A percentile compares a stretch with the other conserved stretches of the same genome.
These are phyloP conservation scores for Drosophila limbata DNA, from an alignment of 2,888 invertebrate genomes.

Conservation along the genomic window DNA sequence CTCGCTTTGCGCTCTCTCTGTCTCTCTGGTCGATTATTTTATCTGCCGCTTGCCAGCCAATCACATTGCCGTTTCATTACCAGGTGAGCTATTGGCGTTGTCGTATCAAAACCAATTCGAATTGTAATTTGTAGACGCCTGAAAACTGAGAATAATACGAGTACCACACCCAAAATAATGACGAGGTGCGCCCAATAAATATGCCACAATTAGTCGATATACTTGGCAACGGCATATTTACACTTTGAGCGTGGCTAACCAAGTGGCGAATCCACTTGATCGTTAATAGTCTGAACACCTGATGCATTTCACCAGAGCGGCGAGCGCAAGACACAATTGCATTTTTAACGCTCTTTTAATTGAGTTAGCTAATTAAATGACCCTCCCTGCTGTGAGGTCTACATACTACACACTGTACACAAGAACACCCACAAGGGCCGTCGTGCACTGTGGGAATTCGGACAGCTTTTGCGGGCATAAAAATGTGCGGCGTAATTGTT, in stretches of 20 bases:
- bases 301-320: conserved; percentile 41
- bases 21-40: conserved; percentile 68
- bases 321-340: conserved; percentile 49
- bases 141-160: conserved; percentile 21
- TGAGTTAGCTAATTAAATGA: conserved; percentile 77
- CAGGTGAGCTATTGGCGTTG: conserved; percentile 72
- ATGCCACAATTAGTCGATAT: conserved; percentile 11
- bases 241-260: background rate
- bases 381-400: conserved; percentile 32
- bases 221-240: background rate
- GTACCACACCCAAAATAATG: conserved; percentile 62
- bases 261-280: conserved; percentile 11
- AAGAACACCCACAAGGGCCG: conserved; percentile 24
- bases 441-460: conserved; percentile 67
- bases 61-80: conserved; percentile 72
- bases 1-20: conserved; percentile 27
- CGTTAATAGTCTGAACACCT: conserved; percentile 69
- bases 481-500: conserved; percentile 71
- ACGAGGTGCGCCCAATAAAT: conserved; percentile 54
- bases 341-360: conserved; percentile 77
- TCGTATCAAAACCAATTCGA: conserved; percentile 51
- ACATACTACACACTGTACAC: background rate
- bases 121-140: conserved; percentile 45
- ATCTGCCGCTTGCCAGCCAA: conserved; percentile 71
- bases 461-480: conserved; percentile 72